Conservation (phyloP, 2,113 vertebrate species). For the Sula dactylatra region DNA sequence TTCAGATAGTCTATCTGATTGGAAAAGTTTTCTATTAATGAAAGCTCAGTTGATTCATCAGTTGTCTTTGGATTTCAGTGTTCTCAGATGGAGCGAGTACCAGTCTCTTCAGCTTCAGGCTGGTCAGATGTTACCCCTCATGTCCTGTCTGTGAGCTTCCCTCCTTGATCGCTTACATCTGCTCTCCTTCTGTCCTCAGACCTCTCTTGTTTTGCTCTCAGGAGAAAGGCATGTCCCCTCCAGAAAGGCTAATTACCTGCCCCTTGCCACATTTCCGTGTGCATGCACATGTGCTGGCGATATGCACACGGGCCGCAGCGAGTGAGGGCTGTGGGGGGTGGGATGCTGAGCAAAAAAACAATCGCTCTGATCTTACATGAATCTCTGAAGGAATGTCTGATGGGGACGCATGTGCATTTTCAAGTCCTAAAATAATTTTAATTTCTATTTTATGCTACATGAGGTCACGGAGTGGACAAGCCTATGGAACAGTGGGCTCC, state of each 20-base stretch:
- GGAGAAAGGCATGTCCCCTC: slow-evolving; percentile 28
- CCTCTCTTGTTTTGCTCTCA: slow-evolving; percentile 5
- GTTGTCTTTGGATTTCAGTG: background rate
- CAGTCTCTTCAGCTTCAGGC: background rate
- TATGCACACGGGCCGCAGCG: background rate
- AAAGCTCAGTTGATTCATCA: background rate
- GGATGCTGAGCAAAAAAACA: background rate
- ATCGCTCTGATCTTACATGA: background rate
- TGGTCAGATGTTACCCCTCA: background rate
- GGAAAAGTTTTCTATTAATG: background rate
- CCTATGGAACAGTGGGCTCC: background rate
- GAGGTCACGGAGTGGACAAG: background rate
- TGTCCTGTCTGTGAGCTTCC: background rate
- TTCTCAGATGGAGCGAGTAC: background rate
- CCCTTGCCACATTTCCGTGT: background rate
- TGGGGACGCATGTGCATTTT: background rate
- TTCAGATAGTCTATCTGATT: background rate
- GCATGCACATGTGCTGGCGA: background rate
- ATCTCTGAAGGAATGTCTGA: slow-evolving; percentile 20
- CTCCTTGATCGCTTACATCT: slow-evolving; percentile 16
- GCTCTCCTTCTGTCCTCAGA: background rate
- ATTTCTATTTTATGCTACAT: slow-evolving; percentile 26
- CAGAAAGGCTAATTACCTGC: slow-evolving; percentile 36
- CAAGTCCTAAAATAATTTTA: slow-evolving; percentile 19
- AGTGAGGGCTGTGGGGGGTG: background rate